These are phyloP conservation scores for Epirrhoe alternata DNA, from an alignment of 2,888 invertebrate genomes.

Conservation along the genomic window DNA sequence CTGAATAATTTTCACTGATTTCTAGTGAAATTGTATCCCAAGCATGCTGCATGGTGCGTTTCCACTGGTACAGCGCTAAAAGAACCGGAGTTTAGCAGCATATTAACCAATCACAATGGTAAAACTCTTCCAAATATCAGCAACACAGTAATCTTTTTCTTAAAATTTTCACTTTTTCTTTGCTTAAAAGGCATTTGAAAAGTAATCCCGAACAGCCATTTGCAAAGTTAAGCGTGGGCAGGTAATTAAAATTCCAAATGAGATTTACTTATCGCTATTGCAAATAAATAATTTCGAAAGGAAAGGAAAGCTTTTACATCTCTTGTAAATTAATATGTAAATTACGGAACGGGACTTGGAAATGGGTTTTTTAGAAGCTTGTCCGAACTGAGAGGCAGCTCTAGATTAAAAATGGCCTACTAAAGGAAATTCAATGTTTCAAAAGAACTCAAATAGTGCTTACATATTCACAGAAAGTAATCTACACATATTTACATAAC, in stretches of 20 bases:
- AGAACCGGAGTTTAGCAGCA: no score
- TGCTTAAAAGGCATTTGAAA: slow-evolving; percentile 36
- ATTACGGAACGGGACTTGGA: slow-evolving; percentile 35
- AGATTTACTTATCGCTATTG: slow-evolving; percentile 49
- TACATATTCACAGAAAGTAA: no score
- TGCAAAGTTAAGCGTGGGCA: slow-evolving; percentile 41
- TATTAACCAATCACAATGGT: neutral
- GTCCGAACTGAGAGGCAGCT: slow-evolving; percentile 26
- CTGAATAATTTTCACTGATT: no score
- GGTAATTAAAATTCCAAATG: slow-evolving; percentile 49
- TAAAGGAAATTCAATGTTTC: slow-evolving; percentile 14
- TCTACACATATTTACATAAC: no score
- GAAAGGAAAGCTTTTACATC: slow-evolving; percentile 46
- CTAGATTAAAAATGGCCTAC: slow-evolving; percentile 17
- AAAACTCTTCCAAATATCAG: neutral
- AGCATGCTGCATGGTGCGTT: no score
- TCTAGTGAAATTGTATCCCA: no score
- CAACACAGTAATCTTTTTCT: neutral
- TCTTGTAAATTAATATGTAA: slow-evolving; percentile 48
- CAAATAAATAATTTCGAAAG: slow-evolving; percentile 49
- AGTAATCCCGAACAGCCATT: slow-evolving; percentile 41
- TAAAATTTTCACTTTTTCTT: slow-evolving; percentile 1
- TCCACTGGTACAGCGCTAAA: no score
- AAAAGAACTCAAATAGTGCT: neutral
- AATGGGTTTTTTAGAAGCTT: slow-evolving; percentile 40